Evolutionary conservation across 2,888 invertebrate species (phyloP).

Genomic region (Clunio marinus): DNA sequence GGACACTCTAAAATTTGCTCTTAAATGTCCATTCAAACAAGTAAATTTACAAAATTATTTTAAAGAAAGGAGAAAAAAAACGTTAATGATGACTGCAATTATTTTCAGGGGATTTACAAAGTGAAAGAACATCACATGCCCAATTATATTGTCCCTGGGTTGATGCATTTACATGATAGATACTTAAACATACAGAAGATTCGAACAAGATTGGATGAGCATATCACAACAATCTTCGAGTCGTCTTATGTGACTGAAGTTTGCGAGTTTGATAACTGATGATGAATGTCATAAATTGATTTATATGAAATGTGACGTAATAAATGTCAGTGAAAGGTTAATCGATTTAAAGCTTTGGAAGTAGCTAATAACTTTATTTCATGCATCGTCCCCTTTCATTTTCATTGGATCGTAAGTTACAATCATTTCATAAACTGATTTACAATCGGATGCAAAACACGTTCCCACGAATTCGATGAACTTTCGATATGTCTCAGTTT

Average conservation of each 20-base stretch:
- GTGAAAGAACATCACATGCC: constrained; percentile 21
- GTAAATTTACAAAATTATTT: constrained; percentile 5
- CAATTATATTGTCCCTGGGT: not conserved
- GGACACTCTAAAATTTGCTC: constrained; percentile 6
- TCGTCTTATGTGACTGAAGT: constrained; percentile 27
- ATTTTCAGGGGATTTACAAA: constrained; percentile 12
- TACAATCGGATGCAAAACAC: too few species aligned
- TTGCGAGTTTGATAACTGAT: constrained; percentile 25
- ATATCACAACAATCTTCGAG: constrained; percentile 11
- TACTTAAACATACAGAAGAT: constrained; percentile 19
- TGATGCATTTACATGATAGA: constrained; percentile 10
- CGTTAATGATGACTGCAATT: not conserved
- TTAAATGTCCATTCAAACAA: constrained; percentile 28
- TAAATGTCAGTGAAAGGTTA: not conserved
- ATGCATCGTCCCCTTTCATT: not conserved
- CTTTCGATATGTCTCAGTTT: not conserved
- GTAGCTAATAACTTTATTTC: not conserved
- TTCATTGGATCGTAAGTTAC: too few species aligned
- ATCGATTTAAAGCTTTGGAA: too few species aligned
- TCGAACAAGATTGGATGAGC: not conserved
- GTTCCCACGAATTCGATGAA: not conserved
- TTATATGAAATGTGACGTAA: not conserved
- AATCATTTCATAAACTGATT: too few species aligned
- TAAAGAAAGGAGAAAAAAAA: not conserved
- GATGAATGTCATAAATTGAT: not conserved